A percentile compares a stretch with the other conserved stretches of the same genome.
These are phyloP conservation scores for Guaruba guarouba DNA, from an alignment of 2,113 vertebrate species.

Conservation along the genomic window DNA sequence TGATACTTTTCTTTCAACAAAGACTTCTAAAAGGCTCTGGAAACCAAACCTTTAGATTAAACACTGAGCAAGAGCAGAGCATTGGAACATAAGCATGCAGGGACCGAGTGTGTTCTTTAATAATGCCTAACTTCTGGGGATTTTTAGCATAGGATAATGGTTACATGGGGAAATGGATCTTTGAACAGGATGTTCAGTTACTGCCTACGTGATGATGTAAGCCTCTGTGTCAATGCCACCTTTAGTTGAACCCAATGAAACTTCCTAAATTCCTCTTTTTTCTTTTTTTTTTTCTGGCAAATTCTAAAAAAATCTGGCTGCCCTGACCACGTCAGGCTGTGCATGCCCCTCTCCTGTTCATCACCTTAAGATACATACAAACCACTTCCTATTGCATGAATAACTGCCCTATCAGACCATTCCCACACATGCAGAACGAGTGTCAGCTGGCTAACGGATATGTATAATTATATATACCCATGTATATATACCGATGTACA, in stretches of 20 bases:
- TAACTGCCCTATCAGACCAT: not conserved
- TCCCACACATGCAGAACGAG: accelerated
- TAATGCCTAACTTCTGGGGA: not conserved
- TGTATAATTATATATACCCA: not conserved
- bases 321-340: accelerated
- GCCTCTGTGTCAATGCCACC: not conserved
- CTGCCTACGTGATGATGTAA: not conserved
- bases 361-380: not conserved
- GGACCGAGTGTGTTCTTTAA: not conserved
- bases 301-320: not conserved
- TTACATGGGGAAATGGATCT: not conserved
- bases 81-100: not conserved
- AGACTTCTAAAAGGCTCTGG: not conserved
- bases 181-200: not conserved
- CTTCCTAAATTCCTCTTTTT: not conserved
- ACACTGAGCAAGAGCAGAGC: not conserved
- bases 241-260: not conserved
- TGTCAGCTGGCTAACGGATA: not conserved
- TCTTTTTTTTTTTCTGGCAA: accelerated
- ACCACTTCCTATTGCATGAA: accelerated
- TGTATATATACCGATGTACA: not conserved
- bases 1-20: not conserved
- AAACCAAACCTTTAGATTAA: not conserved
- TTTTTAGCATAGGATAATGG: not conserved
- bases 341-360: not conserved